These are phyloP conservation scores for Myopa testacea DNA, from an alignment of 2,888 invertebrate species.

Conservation along the genomic window DNA sequence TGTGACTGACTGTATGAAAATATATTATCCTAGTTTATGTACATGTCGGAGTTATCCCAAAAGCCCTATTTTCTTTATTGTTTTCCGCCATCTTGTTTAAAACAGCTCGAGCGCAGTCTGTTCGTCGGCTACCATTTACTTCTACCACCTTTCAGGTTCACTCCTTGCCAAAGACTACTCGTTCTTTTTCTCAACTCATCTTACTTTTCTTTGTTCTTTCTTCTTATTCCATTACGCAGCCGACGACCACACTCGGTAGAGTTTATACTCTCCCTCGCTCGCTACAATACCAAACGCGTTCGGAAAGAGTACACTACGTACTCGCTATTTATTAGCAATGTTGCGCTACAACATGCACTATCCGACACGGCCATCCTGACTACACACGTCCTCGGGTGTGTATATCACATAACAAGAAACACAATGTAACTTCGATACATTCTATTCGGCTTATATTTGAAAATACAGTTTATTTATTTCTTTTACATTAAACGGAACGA, in stretches of 20 bases:
- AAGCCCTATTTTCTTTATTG: no score
- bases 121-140: no score
- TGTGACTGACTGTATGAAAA: no score
- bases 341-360: conserved; percentile 2
- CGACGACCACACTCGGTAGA: conserved; percentile 12
- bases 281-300: neutral
- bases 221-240: neutral
- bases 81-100: no score
- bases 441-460: neutral
- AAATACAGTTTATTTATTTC: neutral
- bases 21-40: no score
- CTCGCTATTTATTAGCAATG: neutral
- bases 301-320: neutral
- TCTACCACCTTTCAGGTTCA: no score
- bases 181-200: neutral
- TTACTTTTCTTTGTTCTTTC: neutral
- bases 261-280: conserved; percentile 7
- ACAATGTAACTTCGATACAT: neutral
- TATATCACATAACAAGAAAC: neutral
- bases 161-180: no score
- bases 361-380: conserved; percentile 4
- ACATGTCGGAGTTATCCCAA: no score
- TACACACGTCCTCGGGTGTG: conserved; percentile 6
- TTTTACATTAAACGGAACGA: neutral
- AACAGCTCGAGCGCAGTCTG: no score